Evolutionary conservation across 2,888 invertebrate genomes (phyloP).

Genomic region (Muschampia plurimacula): DNA sequence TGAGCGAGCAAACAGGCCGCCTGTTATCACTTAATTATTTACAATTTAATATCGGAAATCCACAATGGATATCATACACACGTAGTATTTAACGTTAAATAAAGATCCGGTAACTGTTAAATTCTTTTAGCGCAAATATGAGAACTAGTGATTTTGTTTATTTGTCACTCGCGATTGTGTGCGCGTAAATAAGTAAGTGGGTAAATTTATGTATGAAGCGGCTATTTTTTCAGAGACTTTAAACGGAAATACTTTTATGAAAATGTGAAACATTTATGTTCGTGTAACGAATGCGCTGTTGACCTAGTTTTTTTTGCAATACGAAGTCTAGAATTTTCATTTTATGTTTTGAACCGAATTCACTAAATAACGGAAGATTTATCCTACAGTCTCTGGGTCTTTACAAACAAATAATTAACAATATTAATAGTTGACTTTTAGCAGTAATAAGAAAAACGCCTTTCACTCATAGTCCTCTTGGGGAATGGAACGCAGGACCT

Average conservation of each 20-base stretch:
- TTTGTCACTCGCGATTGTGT: constrained; percentile 1
- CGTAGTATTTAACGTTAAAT: constrained; percentile 20
- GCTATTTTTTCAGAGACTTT: constrained; percentile 6
- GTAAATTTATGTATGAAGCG: background rate
- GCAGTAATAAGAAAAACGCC: too few relatives aligned
- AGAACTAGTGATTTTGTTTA: constrained; percentile 12
- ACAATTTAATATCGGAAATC: constrained; percentile 46
- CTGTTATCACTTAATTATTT: constrained; percentile 47
- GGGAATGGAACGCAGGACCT: too few relatives aligned
- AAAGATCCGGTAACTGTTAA: constrained; percentile 20
- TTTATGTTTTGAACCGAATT: background rate
- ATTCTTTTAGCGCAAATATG: constrained; percentile 22
- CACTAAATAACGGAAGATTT: too few relatives aligned
- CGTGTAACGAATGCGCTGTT: background rate
- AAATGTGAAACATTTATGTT: background rate
- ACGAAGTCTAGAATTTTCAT: background rate
- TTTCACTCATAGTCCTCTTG: too few relatives aligned
- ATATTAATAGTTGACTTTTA: too few relatives aligned
- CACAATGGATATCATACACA: constrained; percentile 37
- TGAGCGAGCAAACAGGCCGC: constrained; percentile 30
- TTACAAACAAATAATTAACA: too few relatives aligned
- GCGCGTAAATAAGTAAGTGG: background rate
- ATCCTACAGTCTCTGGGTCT: too few relatives aligned
- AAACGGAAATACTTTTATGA: constrained; percentile 7
- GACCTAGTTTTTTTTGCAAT: background rate